Evolutionary conservation across 2,797 vertebrate species (phyloP).

Genomic region (Mycteria americana): DNA sequence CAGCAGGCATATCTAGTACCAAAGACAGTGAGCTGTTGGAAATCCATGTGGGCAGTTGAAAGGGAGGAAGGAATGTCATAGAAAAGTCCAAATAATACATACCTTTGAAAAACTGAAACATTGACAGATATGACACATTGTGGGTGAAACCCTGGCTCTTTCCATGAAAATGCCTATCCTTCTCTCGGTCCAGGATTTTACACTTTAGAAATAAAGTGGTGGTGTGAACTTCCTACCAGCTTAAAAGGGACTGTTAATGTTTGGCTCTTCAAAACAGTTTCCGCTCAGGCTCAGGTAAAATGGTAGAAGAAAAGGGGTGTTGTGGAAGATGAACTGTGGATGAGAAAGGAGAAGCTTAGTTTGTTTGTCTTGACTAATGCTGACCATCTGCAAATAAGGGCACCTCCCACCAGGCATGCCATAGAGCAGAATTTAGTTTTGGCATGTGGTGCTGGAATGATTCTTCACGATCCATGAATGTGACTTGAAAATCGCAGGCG

Average conservation of each 20-base stretch:
- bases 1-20: background rate
- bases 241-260: background rate
- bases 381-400: background rate
- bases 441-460: background rate
- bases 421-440: background rate
- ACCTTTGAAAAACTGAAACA: background rate
- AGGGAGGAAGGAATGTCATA: background rate
- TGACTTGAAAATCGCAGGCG: accelerated
- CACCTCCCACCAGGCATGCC: background rate
- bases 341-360: background rate
- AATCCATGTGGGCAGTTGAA: background rate
- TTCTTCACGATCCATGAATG: background rate
- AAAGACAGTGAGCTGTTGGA: background rate
- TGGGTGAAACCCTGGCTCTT: background rate
- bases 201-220: background rate
- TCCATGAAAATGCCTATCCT: background rate
- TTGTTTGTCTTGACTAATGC: background rate
- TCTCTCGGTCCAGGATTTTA: background rate
- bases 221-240: background rate
- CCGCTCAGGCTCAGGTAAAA: background rate
- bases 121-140: background rate
- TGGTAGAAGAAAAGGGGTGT: background rate
- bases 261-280: background rate
- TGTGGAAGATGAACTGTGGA: background rate
- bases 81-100: background rate